Conservation (phyloP, 2,888 invertebrate genomes). For the Oscheius sp. region DNA sequence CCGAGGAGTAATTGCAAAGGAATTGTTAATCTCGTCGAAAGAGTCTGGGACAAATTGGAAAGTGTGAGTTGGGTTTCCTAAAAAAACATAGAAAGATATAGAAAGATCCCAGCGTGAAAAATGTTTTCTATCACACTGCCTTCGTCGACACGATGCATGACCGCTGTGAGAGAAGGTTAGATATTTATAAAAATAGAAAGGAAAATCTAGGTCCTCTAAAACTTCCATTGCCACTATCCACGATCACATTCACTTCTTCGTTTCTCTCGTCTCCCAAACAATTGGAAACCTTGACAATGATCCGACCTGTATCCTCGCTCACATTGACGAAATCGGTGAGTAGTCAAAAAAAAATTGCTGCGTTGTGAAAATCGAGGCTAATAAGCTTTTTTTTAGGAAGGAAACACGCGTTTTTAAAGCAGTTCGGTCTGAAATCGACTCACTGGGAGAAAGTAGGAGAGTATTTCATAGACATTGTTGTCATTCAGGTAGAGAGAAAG, state of each 20-base stretch:
- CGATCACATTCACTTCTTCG: conserved; percentile 68
- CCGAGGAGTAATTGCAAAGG: conserved; percentile 65
- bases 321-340: conserved; percentile 61
- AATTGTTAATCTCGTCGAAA: conserved; percentile 64
- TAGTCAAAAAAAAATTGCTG: background rate
- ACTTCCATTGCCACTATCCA: conserved; percentile 61
- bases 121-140: conserved; percentile 66
- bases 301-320: conserved; percentile 61
- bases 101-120: conserved; percentile 63
- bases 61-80: conserved; percentile 26
- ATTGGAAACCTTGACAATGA: conserved; percentile 57
- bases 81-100: conserved; percentile 35
- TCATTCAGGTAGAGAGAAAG: conserved; percentile 60
- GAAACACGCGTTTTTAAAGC: conserved; percentile 58
- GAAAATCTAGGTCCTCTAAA: conserved; percentile 27
- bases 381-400: conserved; percentile 43
- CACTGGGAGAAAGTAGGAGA: conserved; percentile 68
- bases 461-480: conserved; percentile 62
- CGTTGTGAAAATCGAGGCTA: too few species aligned
- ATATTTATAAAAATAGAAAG: background rate
- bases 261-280: conserved; percentile 64
- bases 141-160: conserved; percentile 67
- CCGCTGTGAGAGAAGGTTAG: conserved; percentile 53
- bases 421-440: conserved; percentile 61
- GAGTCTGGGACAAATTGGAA: conserved; percentile 67